Evolutionary conservation across 2,888 invertebrate genomes (phyloP).

Genomic region (Hydriomena furcata): DNA sequence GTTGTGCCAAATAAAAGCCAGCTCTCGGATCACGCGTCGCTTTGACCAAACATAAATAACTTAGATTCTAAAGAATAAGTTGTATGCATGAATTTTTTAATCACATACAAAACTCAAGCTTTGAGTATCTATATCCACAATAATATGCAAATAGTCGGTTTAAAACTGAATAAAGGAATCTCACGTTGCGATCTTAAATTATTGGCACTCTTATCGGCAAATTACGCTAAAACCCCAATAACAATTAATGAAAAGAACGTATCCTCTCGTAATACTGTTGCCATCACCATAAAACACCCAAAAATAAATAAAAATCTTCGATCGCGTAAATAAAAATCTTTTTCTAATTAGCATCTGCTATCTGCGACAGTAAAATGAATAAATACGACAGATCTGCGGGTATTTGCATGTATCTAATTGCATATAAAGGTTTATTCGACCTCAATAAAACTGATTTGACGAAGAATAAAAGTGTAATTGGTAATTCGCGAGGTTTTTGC

Average conservation of each 20-base stretch:
- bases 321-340: slow-evolving; percentile 28
- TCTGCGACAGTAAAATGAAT: slow-evolving; percentile 27
- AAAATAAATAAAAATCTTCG: slow-evolving; percentile 19
- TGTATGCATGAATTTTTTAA: too few species aligned
- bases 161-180: background rate
- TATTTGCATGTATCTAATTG: slow-evolving; percentile 31
- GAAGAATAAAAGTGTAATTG: slow-evolving; percentile 31
- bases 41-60: too few species aligned
- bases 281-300: slow-evolving; percentile 23
- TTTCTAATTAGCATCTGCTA: slow-evolving; percentile 35
- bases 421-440: slow-evolving; percentile 34
- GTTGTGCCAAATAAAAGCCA: too few species aligned
- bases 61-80: too few species aligned
- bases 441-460: slow-evolving; percentile 33
- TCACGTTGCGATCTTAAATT: slow-evolving; percentile 10
- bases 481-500: slow-evolving; percentile 24
- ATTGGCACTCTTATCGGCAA: slow-evolving; percentile 13
- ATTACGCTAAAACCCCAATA: slow-evolving; percentile 24
- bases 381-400: slow-evolving; percentile 23
- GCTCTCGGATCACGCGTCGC: too few species aligned
- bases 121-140: too few species aligned
- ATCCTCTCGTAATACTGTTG: slow-evolving; percentile 13
- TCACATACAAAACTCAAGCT: too few species aligned
- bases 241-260: slow-evolving; percentile 23
- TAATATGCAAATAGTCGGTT: too few species aligned